Conservation (phyloP, 2,113 vertebrate species). For the Rhea pennata region DNA sequence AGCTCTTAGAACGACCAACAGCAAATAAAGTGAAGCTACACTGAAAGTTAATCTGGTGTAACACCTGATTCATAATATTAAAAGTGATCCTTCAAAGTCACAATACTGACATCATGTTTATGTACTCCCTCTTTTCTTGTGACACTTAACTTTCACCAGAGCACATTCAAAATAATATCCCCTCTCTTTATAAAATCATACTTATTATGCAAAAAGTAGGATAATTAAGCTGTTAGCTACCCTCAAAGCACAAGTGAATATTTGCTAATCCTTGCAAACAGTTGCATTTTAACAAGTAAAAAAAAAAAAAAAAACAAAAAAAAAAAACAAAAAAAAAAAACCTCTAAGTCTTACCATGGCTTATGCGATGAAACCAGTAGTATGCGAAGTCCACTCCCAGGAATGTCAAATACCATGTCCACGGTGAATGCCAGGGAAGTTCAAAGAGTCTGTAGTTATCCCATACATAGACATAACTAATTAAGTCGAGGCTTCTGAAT, state of each 20-base stretch:
- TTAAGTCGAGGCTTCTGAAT: conserved; percentile 84
- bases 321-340: background rate
- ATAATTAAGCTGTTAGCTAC: background rate
- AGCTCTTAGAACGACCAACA: background rate
- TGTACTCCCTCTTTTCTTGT: background rate
- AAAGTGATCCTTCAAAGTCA: background rate
- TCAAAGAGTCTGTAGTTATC: conserved; percentile 82
- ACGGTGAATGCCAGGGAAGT: conserved; percentile 89
- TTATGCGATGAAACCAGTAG: conserved; percentile 90
- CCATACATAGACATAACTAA: conserved; percentile 88
- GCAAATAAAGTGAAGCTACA: background rate
- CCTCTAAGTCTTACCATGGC: conserved; percentile 82
- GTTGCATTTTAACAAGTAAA: background rate
- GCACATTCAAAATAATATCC: background rate
- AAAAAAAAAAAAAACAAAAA: background rate
- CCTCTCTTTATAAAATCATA: background rate
- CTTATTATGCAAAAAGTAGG: background rate
- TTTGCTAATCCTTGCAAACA: background rate
- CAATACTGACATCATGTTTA: background rate
- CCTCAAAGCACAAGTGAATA: background rate
- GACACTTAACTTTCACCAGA: background rate
- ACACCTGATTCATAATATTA: background rate
- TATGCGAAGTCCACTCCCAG: conserved; percentile 90
- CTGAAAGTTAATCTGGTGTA: background rate
- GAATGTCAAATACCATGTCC: conserved; percentile 91